Conservation (phyloP, 2,797 vertebrate genomes). For the Oreochromis mossambicus region DNA sequence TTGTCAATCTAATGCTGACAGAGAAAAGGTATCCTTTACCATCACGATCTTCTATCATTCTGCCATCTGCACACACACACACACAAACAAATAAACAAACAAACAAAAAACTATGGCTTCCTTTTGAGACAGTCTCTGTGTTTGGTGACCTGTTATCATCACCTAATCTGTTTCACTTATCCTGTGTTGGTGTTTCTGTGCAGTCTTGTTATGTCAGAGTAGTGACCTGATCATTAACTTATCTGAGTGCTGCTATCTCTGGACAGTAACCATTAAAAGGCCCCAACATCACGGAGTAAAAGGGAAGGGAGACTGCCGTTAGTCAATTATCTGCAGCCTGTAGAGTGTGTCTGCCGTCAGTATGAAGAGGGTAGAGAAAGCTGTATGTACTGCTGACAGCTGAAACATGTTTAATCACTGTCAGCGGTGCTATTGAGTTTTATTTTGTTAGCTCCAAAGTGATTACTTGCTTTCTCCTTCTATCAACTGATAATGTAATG, state of each 20-base stretch:
- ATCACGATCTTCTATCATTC: neutral
- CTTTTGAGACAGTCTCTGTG: neutral
- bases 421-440: neutral
- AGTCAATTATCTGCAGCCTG: constrained; percentile 49
- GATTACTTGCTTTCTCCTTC: neutral
- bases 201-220: constrained; percentile 10
- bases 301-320: constrained; percentile 8
- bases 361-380: neutral
- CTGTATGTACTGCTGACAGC: neutral
- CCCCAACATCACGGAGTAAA: neutral
- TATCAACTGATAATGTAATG: neutral
- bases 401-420: neutral
- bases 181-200: neutral
- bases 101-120: neutral
- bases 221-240: constrained; percentile 21
- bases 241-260: constrained; percentile 15
- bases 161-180: neutral
- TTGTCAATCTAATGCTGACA: neutral
- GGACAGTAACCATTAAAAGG: constrained; percentile 2
- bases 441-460: neutral
- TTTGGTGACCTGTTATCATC: neutral
- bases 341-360: neutral
- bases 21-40: neutral
- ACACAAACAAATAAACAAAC: neutral
- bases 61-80: neutral